A percentile compares a stretch with the other conserved stretches of the same genome.
These are phyloP conservation scores for Diaphora mendica DNA, from an alignment of 2,888 invertebrate species.

Conservation along the genomic window DNA sequence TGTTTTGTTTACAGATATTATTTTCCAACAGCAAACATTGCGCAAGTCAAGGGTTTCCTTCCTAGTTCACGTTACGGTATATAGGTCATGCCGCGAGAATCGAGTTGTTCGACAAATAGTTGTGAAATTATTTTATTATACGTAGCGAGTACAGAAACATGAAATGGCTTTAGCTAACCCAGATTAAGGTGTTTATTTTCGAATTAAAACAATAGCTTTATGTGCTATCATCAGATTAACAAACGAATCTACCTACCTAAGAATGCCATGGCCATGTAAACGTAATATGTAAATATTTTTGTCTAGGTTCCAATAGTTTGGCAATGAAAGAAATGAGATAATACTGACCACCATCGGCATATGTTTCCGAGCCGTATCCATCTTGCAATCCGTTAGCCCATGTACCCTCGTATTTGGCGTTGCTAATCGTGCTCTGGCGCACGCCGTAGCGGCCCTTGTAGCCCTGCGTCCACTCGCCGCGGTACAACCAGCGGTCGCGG, in stretches of 20 bases:
- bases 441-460: conserved; percentile 99
- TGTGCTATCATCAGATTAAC: conserved; percentile 56
- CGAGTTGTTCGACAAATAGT: conserved; percentile 34
- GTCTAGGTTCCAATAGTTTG: conserved; percentile 72
- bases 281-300: conserved; percentile 73
- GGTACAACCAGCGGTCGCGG: conserved; percentile 98
- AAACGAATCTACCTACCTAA: conserved; percentile 53
- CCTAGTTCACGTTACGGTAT: conserved; percentile 67
- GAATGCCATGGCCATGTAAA: conserved; percentile 75
- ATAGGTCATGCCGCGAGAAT: conserved; percentile 69
- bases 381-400: conserved; percentile 99
- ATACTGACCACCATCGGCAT: conserved; percentile 98
- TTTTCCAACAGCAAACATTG: conserved; percentile 65
- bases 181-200: conserved; percentile 49
- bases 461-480: conserved; percentile 99
- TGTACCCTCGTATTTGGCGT: conserved; percentile 98
- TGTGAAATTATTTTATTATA: conserved; percentile 48
- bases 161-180: conserved; percentile 37
- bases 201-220: conserved; percentile 44
- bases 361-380: conserved; percentile 99
- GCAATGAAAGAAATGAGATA: conserved; percentile 67
- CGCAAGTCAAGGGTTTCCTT: conserved; percentile 63
- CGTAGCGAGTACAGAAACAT: conserved; percentile 22
- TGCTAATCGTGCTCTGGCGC: conserved; percentile 97
- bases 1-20: conserved; percentile 52